A percentile compares a stretch with the other conserved stretches of the same genome.
phyloP scores from a whole-genome alignment of 2,888 invertebrate genomes.

The Mamestra brassicae region DNA sequence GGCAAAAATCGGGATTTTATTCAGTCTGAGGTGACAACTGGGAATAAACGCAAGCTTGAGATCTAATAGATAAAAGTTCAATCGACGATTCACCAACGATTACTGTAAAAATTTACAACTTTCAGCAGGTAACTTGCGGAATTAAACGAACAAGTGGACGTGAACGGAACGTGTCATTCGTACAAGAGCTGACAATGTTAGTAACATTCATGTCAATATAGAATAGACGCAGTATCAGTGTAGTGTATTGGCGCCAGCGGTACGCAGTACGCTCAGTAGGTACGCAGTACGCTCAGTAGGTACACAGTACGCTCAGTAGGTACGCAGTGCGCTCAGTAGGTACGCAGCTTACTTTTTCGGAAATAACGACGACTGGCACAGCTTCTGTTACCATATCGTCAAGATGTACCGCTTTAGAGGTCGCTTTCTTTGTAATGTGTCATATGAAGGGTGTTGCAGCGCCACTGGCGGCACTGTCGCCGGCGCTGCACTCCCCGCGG shows the following conservation, averaged over 20 bases:
- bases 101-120: neutral
- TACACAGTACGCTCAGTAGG: too few relatives aligned
- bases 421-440: slow-evolving; percentile 40
- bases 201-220: neutral
- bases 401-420: slow-evolving; percentile 14
- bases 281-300: too few relatives aligned
- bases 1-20: too few relatives aligned
- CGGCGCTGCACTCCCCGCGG: slow-evolving; percentile 34
- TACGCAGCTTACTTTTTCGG: neutral
- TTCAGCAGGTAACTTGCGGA: neutral
- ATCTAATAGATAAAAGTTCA: too few relatives aligned
- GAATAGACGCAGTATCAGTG: too few relatives aligned
- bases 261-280: too few relatives aligned
- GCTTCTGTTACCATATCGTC: slow-evolving; percentile 56
- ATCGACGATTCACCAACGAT: neutral
- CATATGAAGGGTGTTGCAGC: slow-evolving; percentile 45
- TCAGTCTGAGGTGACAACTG: too few relatives aligned
- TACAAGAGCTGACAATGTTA: neutral
- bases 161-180: neutral
- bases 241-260: too few relatives aligned
- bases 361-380: slow-evolving; percentile 12
- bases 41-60: too few relatives aligned
- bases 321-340: neutral
- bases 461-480: neutral
- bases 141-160: neutral